Percentiles rank a stretch among this genome's conserved stretches.
Conservation (phyloP, 2,113 vertebrate species). For the Alligator sinensis region DNA sequence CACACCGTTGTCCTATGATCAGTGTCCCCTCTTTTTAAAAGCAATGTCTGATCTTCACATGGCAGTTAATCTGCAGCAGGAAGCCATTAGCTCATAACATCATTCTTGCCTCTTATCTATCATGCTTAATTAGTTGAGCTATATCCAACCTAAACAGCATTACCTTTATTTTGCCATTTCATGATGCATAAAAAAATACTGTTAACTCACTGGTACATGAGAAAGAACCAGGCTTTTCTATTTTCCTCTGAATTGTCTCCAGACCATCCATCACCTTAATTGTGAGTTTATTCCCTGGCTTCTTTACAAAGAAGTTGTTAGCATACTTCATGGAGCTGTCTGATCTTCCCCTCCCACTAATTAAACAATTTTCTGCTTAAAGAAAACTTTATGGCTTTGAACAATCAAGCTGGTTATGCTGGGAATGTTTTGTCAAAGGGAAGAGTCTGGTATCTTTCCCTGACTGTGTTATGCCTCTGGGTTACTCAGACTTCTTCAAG, state of each 20-base stretch:
- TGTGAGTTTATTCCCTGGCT: not conserved
- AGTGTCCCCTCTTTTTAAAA: not conserved
- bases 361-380: not conserved
- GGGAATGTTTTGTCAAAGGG: not conserved
- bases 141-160: not conserved
- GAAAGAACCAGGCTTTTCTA: accelerated
- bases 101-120: not conserved
- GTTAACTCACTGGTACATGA: not conserved
- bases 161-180: not conserved
- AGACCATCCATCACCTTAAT: accelerated
- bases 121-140: not conserved
- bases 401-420: too few relatives aligned
- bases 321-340: not conserved
- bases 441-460: not conserved
- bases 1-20: not conserved
- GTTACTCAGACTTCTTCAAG: not conserved
- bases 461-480: not conserved
- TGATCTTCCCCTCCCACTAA: not conserved
- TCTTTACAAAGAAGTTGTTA: not conserved
- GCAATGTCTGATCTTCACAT: not conserved
- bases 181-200: not conserved
- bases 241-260: not conserved
- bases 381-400: not conserved
- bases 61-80: not conserved
- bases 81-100: not conserved